Evolutionary conservation across 1,140 invertebrate genomes (phyloP), one percentile per base, ranked within the genome.

Genomic region (Saxidomus purpurata): DNA sequence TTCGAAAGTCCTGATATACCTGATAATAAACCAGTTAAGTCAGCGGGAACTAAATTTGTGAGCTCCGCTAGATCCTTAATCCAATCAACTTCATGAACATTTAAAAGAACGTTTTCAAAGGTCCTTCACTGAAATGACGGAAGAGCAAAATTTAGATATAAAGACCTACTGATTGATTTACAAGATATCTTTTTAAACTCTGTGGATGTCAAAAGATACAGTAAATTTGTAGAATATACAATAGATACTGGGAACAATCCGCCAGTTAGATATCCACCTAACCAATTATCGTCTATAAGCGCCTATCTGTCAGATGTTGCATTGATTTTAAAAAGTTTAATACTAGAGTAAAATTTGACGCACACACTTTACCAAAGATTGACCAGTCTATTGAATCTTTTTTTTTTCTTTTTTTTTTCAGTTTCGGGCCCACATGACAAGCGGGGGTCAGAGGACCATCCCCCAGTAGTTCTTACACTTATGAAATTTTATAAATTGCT

Each of bases 241-340:
- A 84, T 84, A 25, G 63, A 84, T 49, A 71, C 82, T 69, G 67
- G 82, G 6, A 61, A 84, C 40, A 84, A 31, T n/a, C 34, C n/a
- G 0, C 83, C 69, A 0, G 36, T 86, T 19, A 34, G 22, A 69
- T n/a, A 25, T 36, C 28, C 19, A 49, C 61, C 67, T 4, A 71
- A 74, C 28, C 31, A 63, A 28, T 47, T 71, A 49, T 63, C 82
- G 47, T 11, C n/a, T 86, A 38, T 15, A 76, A 19, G 28, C 59
- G n/a, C 43, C 67, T 22, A 19, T 49, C 67, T 15, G 36, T 52
- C 11, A 52, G 63, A 55, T 34, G 71, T 43, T 74, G 43, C 31
- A 55, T 86, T 15, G 83, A 86, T 55, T 86, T 38, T 28, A 47
- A 69, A 22, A 59, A 86, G 76, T 13, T 86, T 22, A 86, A 86